Evolutionary conservation across 92 coral and sea anemone genomes (phyloP).

Genomic region (Porites divaricata): DNA sequence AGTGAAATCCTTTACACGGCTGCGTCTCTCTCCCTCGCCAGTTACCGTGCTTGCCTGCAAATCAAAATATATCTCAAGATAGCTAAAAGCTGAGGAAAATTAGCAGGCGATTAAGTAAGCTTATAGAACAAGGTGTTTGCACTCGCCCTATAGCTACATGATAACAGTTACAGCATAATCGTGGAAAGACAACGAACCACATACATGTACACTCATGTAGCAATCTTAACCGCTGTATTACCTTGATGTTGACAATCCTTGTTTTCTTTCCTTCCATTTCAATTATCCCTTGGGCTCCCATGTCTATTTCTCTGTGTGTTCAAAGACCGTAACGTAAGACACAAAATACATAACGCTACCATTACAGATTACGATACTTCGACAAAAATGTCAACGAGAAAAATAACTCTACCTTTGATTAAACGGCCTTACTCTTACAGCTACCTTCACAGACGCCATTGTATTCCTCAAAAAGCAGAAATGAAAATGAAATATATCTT

Average conservation of each 20-base stretch:
- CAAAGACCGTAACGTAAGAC: slow-evolving; percentile 16
- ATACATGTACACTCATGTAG: too few species aligned
- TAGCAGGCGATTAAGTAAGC: background rate
- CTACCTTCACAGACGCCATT: slow-evolving; percentile 99
- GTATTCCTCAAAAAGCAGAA: slow-evolving; percentile 9
- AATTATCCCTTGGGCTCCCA: slow-evolving; percentile 92
- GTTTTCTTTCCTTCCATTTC: slow-evolving; percentile 99
- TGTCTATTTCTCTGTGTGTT: slow-evolving; percentile 76
- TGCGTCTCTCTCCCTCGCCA: slow-evolving; percentile 82
- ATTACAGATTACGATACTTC: background rate
- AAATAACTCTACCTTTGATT: slow-evolving; percentile 81
- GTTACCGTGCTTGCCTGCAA: slow-evolving; percentile 81
- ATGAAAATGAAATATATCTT: background rate
- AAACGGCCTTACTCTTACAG: slow-evolving; percentile 95
- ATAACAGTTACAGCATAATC: too few species aligned
- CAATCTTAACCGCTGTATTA: slow-evolving; percentile 2
- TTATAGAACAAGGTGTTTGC: background rate
- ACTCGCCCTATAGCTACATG: slow-evolving; percentile 3
- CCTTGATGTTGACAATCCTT: slow-evolving; percentile 90
- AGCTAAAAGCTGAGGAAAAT: background rate
- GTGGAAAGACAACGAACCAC: background rate
- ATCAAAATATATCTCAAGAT: background rate
- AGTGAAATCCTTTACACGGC: slow-evolving; percentile 89
- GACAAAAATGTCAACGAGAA: slow-evolving; percentile 1
- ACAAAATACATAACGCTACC: slow-evolving; percentile 30